phyloP scores from a whole-genome alignment of 2,888 invertebrate species.

The Cerceris rybyensis region DNA sequence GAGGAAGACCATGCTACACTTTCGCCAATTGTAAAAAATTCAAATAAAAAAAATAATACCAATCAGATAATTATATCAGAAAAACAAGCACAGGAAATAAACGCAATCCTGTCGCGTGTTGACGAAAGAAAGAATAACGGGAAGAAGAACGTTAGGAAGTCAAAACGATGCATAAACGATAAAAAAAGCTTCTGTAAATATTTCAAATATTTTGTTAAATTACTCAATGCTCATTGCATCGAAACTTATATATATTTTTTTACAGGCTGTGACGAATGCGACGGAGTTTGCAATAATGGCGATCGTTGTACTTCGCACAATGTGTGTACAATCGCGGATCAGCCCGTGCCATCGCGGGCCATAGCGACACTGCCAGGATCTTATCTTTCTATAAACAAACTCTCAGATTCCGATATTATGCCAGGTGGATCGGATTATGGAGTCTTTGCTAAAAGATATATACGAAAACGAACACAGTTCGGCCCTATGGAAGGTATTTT shows the following conservation, averaged over 20 bases:
- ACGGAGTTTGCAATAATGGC: constrained; percentile 74
- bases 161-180: constrained; percentile 73
- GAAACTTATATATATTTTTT: not conserved
- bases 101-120: constrained; percentile 26
- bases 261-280: constrained; percentile 81
- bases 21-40: constrained; percentile 45
- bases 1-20: constrained; percentile 51
- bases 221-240: not conserved
- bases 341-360: constrained; percentile 88
- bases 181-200: constrained; percentile 74
- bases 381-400: constrained; percentile 84
- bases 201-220: not conserved
- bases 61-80: constrained; percentile 17
- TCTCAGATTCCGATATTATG: constrained; percentile 67
- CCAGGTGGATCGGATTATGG: constrained; percentile 81
- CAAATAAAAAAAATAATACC: constrained; percentile 50
- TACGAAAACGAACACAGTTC: constrained; percentile 89
- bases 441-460: constrained; percentile 87
- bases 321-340: constrained; percentile 85
- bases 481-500: constrained; percentile 90
- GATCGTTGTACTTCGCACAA: constrained; percentile 77
- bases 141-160: constrained; percentile 69
- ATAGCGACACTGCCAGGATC: constrained; percentile 89
- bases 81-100: constrained; percentile 32
- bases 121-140: constrained; percentile 53